phyloP scores from a whole-genome alignment of 2,888 invertebrate genomes.

The Pandemis corylana region DNA sequence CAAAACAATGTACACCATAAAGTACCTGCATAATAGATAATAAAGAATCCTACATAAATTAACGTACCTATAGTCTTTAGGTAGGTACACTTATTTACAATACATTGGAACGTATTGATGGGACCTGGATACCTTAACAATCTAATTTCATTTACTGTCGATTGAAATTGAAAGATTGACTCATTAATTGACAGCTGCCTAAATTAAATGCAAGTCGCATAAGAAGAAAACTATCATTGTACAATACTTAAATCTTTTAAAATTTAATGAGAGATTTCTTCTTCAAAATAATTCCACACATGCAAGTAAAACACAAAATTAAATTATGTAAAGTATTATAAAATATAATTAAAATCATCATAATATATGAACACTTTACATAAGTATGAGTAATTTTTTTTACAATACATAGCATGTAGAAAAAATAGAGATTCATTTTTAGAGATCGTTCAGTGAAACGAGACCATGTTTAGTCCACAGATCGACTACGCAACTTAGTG shows the following conservation, averaged over 20 bases:
- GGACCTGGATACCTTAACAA: slow-evolving; percentile 47
- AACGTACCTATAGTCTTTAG: not conserved
- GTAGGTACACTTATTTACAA: slow-evolving; percentile 13
- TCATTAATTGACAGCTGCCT: slow-evolving; percentile 78
- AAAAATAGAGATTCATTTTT: slow-evolving; percentile 84
- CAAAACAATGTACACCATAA: not conserved
- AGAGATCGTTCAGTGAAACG: slow-evolving; percentile 83
- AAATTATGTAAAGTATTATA: slow-evolving; percentile 45
- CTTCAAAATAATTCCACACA: slow-evolving; percentile 36
- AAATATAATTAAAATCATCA: slow-evolving; percentile 63
- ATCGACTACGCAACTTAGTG: not conserved
- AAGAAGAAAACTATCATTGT: slow-evolving; percentile 48
- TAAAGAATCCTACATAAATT: slow-evolving; percentile 39
- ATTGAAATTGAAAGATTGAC: slow-evolving; percentile 70
- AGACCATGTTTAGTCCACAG: slow-evolving; percentile 71
- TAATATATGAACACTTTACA: slow-evolving; percentile 79
- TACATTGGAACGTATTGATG: slow-evolving; percentile 36
- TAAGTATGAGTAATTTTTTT: slow-evolving; percentile 80
- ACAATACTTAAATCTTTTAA: slow-evolving; percentile 48
- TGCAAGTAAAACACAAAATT: slow-evolving; percentile 41
- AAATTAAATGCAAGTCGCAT: slow-evolving; percentile 49
- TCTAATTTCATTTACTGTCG: slow-evolving; percentile 47
- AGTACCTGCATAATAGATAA: not conserved
- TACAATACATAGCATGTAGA: slow-evolving; percentile 84
- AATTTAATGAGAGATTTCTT: slow-evolving; percentile 30